Percentiles rank a stretch among this genome's conserved stretches.
Evolutionary conservation across 2,797 vertebrate species (phyloP).

Genomic region (Hirundo rustica): DNA sequence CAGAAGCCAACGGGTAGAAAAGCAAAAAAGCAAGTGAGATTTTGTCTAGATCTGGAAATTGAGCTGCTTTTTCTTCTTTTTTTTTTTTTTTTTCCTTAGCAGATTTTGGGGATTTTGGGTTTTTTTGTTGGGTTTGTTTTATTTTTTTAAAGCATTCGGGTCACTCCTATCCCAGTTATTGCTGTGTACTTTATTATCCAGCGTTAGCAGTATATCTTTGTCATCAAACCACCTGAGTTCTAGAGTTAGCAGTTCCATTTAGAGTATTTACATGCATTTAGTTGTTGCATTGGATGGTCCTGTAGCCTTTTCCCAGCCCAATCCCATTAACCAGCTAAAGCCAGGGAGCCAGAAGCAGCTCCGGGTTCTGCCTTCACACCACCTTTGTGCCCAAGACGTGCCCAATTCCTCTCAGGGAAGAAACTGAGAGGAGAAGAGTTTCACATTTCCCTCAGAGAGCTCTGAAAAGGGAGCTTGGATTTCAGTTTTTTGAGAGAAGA

Average conservation of each 20-base stretch:
- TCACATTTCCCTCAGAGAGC: neutral
- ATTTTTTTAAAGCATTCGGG: constrained; percentile 12
- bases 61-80: constrained; percentile 38
- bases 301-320: neutral
- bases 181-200: constrained; percentile 52
- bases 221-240: constrained; percentile 16
- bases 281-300: constrained; percentile 20
- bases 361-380: neutral
- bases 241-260: constrained; percentile 29
- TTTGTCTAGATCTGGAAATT: constrained; percentile 63
- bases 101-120: neutral
- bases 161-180: constrained; percentile 61
- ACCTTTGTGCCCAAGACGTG: neutral
- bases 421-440: neutral
- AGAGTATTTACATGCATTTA: constrained; percentile 33
- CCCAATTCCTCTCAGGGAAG: neutral
- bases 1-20: constrained; percentile 59
- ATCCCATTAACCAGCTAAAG: neutral
- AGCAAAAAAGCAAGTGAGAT: constrained; percentile 46
- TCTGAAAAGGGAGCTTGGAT: neutral
- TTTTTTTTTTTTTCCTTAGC: neutral
- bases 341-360: neutral
- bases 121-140: neutral
- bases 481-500: neutral
- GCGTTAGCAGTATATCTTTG: constrained; percentile 19